Conservation (phyloP, 2,797 vertebrate species). For the Falco concolor region DNA sequence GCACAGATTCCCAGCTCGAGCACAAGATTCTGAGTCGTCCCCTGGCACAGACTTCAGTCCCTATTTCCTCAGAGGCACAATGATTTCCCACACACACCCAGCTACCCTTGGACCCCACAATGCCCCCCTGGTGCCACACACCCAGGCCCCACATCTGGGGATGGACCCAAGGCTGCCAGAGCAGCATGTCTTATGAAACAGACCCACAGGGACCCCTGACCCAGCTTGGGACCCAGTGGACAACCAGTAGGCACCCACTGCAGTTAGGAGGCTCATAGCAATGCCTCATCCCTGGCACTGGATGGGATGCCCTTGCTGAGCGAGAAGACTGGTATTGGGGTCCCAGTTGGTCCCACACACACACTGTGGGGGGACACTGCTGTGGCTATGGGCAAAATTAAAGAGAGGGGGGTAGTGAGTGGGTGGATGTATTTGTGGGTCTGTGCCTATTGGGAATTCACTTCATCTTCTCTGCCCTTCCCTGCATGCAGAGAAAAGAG, state of each 20-base stretch:
- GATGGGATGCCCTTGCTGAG: background rate
- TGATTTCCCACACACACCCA: accelerated
- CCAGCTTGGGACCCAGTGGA: background rate
- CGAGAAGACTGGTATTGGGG: background rate
- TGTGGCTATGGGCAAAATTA: background rate
- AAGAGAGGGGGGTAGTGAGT: background rate
- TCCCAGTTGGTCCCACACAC: background rate
- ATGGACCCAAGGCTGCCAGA: background rate
- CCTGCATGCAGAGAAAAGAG: background rate
- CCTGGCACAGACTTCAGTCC: background rate
- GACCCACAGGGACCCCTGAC: accelerated
- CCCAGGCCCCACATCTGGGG: background rate
- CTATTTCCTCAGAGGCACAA: background rate
- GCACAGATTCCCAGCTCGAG: background rate
- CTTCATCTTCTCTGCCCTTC: background rate
- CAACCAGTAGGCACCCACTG: background rate
- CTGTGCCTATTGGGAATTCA: background rate
- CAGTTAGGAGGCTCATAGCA: background rate
- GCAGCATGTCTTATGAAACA: background rate
- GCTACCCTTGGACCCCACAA: background rate
- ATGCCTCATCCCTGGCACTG: no score
- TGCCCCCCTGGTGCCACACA: accelerated
- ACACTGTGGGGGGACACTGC: background rate
- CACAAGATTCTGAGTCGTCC: background rate
- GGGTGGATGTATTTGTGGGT: background rate